Evolutionary conservation across 2,797 vertebrate species (phyloP), one percentile per base, ranked within the genome.

Genomic region (Brotula barbata): DNA sequence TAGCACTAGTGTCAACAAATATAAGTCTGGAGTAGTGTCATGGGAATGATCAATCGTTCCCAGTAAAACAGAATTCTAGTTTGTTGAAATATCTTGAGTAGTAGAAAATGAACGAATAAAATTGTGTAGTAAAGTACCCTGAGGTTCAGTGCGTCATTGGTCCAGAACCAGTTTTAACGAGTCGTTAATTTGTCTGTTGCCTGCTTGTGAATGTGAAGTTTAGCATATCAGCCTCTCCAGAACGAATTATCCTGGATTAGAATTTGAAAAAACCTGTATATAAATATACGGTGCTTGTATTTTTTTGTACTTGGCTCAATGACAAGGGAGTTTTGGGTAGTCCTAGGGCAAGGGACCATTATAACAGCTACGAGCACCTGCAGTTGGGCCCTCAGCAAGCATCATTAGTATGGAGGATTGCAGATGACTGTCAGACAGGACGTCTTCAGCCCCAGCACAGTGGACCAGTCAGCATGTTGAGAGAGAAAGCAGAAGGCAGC

Each of bases 371-470:
- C 84, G 43, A 82, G 66, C 79, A 66, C 80, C 90, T 81, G 82
- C 87, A 86, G 80, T 86, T 81, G 79, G 77, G 82, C 74, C 82
- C 88, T 89, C 90, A 91, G 91, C 90, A 49, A 91, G 91, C 90
- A 51, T 94, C 92, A 87, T 89, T 93, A 92, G 85, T 94, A 90
- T 93, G 94, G 93, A 95, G 91, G 92, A 94, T 93, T 93, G 90
- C 91, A 94, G 90, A 93, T 93, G 92, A 80, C 88, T 90, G 77
- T 96, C 93, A 96, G 94, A 95, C 94, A 96, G 94, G 91, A 93
- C 93, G 89, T 89, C 94, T 91, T 90, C 93, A 92, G 92, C 94
- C 90, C 92, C 90, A 95, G 94, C 93, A 93, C 93, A 95, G 90
- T 95, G 94, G 95, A 96, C 93, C 87, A 90, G 91, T 75, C 90